Conservation (phyloP, 2,113 vertebrate genomes). For the Pongo abelii region DNA sequence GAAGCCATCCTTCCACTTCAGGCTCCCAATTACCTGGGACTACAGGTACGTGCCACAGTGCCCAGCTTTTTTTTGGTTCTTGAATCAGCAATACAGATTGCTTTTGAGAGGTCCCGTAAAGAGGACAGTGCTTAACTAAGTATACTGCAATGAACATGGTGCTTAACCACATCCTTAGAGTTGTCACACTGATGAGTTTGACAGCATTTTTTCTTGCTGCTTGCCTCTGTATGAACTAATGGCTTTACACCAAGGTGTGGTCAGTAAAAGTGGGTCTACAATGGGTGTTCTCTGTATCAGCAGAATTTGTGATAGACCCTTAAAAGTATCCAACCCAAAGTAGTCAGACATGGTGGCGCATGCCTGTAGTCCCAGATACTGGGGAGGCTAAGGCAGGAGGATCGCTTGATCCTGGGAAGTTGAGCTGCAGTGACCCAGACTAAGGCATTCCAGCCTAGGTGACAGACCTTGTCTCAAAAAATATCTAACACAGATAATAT, state of each 20-base stretch:
- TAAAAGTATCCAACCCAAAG: background rate
- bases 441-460: no score
- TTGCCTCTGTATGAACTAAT: background rate
- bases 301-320: background rate
- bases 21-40: background rate
- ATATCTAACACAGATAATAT: background rate
- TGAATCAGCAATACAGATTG: background rate
- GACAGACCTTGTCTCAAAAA: background rate
- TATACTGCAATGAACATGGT: background rate
- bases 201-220: background rate
- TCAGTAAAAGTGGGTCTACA: background rate
- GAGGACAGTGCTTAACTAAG: background rate
- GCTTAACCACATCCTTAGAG: background rate
- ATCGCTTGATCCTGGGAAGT: no score
- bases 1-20: background rate
- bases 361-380: no score
- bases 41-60: background rate
- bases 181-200: background rate
- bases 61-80: background rate
- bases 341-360: no score
- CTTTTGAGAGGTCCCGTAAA: background rate
- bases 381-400: no score
- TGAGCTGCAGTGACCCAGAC: no score
- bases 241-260: background rate
- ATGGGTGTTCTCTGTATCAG: background rate